These are phyloP conservation scores for Oscheius onirici DNA, from an alignment of 2,888 invertebrate species.

Conservation along the genomic window DNA sequence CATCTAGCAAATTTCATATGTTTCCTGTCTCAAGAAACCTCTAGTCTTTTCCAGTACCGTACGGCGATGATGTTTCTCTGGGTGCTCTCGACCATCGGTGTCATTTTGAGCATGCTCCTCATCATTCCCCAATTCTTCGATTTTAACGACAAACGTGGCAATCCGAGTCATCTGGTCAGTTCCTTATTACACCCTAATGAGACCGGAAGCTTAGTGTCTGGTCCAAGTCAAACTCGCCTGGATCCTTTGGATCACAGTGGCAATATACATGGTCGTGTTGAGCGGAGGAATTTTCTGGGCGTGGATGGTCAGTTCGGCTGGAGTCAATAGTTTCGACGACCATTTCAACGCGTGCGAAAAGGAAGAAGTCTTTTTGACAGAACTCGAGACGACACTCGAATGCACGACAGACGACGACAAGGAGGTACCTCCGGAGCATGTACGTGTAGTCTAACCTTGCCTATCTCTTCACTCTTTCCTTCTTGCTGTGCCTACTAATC, in stretches of 20 bases:
- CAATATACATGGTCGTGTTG: constrained; percentile 40
- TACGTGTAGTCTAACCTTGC: constrained; percentile 50
- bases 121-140: constrained; percentile 69
- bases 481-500: background rate
- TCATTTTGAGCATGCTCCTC: constrained; percentile 61
- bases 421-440: constrained; percentile 49
- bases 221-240: constrained; percentile 50
- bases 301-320: constrained; percentile 49
- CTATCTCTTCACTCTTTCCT: constrained; percentile 7
- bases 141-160: constrained; percentile 61
- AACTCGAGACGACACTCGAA: constrained; percentile 42
- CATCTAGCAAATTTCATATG: too few relatives aligned
- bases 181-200: background rate
- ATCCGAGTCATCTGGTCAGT: constrained; percentile 61
- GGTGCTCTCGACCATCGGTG: constrained; percentile 59
- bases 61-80: constrained; percentile 58
- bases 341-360: constrained; percentile 59
- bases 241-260: constrained; percentile 41
- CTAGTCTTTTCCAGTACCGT: constrained; percentile 54
- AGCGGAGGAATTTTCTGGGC: constrained; percentile 45
- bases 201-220: constrained; percentile 43
- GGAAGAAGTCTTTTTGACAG: constrained; percentile 47
- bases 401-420: constrained; percentile 54
- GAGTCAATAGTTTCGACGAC: constrained; percentile 47
- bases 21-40: background rate